These are phyloP conservation scores for Antedon mediterranea DNA, from an alignment of 53 echinoderm and acorn worm genomes.

Conservation along the genomic window DNA sequence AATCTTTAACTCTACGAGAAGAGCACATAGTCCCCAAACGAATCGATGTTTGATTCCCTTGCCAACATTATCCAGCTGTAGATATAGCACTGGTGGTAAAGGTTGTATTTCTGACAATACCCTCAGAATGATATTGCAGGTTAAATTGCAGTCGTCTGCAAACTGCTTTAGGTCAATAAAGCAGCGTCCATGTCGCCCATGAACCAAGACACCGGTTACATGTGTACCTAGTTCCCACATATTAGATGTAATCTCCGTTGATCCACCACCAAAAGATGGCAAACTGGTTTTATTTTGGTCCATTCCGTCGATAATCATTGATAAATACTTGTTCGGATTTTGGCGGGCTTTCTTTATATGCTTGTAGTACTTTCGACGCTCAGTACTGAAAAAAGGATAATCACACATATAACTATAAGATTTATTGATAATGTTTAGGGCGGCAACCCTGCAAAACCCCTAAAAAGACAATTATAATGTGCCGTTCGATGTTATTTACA, in stretches of 20 bases:
- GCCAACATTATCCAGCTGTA: slow-evolving; percentile 33
- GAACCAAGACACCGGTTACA: slow-evolving; percentile 32
- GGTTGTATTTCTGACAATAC: not conserved
- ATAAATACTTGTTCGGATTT: slow-evolving; percentile 15
- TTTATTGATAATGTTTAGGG: too few species aligned
- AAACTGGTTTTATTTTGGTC: slow-evolving; percentile 18
- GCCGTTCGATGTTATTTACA: too few species aligned
- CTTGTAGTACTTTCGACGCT: slow-evolving; percentile 32
- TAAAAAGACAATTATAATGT: too few species aligned
- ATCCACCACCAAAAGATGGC: slow-evolving; percentile 1
- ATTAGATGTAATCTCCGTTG: slow-evolving; percentile 4
- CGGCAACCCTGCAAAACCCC: too few species aligned
- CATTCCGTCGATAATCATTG: slow-evolving; percentile 36
- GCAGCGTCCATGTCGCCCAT: slow-evolving; percentile 24
- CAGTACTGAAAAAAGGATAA: not conserved
- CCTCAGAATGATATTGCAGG: slow-evolving; percentile 14
- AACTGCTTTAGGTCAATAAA: slow-evolving; percentile 25
- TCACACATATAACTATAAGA: too few species aligned
- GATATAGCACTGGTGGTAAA: slow-evolving; percentile 25
- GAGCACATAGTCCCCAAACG: slow-evolving; percentile 24
- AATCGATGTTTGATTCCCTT: slow-evolving; percentile 32
- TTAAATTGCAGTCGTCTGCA: slow-evolving; percentile 34
- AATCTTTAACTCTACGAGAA: slow-evolving; percentile 18
- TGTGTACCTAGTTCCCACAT: slow-evolving; percentile 42
- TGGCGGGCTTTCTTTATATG: slow-evolving; percentile 17